Percentiles rank a stretch among this genome's conserved stretches.
Evolutionary conservation across 1,140 invertebrate genomes (phyloP).

Genomic region (Achatina immaculata): DNA sequence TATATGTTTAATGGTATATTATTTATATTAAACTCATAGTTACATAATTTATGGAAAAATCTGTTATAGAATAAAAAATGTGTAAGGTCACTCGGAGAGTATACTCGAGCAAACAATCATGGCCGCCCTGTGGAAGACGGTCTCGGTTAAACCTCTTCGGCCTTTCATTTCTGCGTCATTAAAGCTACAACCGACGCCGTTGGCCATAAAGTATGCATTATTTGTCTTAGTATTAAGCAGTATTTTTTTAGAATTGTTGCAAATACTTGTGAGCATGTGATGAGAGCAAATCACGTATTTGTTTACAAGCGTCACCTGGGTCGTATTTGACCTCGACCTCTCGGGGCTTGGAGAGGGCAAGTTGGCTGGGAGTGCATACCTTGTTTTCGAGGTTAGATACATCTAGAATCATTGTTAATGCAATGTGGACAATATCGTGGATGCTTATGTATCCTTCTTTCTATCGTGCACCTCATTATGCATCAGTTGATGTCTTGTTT

Average conservation of each 20-base stretch:
- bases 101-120: background rate
- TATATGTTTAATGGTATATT: no score
- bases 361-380: background rate
- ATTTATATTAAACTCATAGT: no score
- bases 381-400: no score
- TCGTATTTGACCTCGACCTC: background rate
- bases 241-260: background rate
- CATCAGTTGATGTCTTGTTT: no score
- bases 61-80: no score
- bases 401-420: no score
- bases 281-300: background rate
- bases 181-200: background rate
- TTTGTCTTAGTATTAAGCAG: background rate
- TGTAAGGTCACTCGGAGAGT: background rate
- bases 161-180: background rate
- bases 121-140: background rate
- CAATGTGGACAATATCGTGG: no score
- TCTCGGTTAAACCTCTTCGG: background rate
- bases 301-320: background rate
- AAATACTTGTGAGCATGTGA: background rate
- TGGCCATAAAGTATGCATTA: slow-evolving; percentile 6
- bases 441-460: no score
- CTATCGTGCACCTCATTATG: no score
- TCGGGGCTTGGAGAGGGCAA: background rate
- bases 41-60: no score